Evolutionary conservation across 1,140 invertebrate genomes (phyloP).

Genomic region (Drosophila pandora): DNA sequence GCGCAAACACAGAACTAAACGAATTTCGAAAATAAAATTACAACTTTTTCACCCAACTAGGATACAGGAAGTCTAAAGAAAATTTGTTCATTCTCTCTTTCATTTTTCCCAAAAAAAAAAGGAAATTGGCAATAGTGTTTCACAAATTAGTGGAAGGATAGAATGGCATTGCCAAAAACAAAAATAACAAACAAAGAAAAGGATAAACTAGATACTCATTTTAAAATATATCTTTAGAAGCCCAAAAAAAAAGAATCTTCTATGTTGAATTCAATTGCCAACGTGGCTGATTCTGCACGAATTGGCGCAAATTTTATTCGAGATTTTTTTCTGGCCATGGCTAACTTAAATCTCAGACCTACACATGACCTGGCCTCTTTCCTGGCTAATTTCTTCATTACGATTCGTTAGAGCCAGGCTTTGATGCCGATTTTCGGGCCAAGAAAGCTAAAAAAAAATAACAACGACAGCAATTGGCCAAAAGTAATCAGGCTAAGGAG

Average conservation of each 20-base stretch:
- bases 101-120: conserved; percentile 21
- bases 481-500: conserved; percentile 66
- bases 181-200: conserved; percentile 4
- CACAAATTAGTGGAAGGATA: conserved; percentile 70
- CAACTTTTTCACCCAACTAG: conserved; percentile 68
- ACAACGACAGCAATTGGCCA: conserved; percentile 53
- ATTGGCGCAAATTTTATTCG: not conserved
- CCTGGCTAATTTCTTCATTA: conserved; percentile 69
- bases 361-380: conserved; percentile 19
- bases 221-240: not conserved
- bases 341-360: not conserved
- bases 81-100: conserved; percentile 61
- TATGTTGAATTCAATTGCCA: not conserved
- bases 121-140: conserved; percentile 40
- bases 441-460: conserved; percentile 1
- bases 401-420: conserved; percentile 62
- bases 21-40: conserved; percentile 82
- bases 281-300: not conserved
- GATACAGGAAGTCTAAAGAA: conserved; percentile 54
- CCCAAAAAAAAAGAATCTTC: too few relatives aligned
- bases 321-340: not conserved
- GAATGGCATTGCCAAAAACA: conserved; percentile 45
- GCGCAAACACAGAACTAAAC: conserved; percentile 79
- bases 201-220: not conserved
- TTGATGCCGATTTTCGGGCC: conserved; percentile 22